phyloP scores from a whole-genome alignment of 2,113 vertebrate genomes.

The Rhea pennata region DNA sequence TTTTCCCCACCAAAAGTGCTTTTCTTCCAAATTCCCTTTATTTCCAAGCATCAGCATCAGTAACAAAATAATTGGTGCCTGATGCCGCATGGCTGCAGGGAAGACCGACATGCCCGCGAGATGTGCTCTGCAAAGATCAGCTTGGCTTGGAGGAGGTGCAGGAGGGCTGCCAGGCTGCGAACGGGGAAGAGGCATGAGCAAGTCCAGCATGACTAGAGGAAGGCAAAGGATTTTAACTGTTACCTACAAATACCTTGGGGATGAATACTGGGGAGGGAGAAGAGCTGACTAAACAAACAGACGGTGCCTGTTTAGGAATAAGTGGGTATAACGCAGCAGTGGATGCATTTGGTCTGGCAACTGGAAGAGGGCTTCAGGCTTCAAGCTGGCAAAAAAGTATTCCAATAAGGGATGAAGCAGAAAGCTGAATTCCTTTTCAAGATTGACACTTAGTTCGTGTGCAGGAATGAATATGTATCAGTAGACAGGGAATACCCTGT shows the following conservation, averaged over 20 bases:
- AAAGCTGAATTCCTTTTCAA: neutral
- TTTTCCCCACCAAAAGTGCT: neutral
- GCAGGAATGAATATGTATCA: neutral
- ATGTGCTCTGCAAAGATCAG: neutral
- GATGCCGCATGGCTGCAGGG: neutral
- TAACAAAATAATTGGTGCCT: too few species aligned
- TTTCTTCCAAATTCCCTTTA: neutral
- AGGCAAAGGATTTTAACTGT: neutral
- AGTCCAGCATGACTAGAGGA: neutral
- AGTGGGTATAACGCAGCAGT: neutral
- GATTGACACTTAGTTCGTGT: neutral
- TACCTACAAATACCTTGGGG: neutral
- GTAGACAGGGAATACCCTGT: neutral
- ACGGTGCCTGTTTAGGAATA: neutral
- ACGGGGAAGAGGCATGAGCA: neutral
- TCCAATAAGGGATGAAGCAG: neutral
- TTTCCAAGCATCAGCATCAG: neutral
- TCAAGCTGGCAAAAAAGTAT: neutral
- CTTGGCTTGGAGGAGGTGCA: neutral
- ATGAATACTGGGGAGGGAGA: neutral
- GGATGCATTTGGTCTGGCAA: neutral
- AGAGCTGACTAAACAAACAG: neutral
- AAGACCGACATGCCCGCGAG: neutral
- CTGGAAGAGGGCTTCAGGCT: neutral
- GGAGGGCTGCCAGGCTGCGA: too few species aligned